Base-by-base conservation (phyloP, 2,888 invertebrate genomes). In the Dasypolia templi region DNA sequence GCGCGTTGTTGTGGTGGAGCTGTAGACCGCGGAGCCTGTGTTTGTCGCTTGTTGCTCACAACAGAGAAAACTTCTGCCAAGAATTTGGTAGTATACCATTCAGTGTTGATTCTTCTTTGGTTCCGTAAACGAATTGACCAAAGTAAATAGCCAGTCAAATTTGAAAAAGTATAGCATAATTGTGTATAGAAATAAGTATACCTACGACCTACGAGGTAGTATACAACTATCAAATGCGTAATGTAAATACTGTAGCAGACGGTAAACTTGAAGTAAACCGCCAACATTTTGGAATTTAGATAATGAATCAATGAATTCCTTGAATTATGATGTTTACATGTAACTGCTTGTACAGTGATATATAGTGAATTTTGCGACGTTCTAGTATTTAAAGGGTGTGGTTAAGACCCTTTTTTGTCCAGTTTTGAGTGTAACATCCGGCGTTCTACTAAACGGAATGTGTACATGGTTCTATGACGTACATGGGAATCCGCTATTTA, bases 291-390 rank as follows among this genome's bases (percentile, higher is more conserved):
- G 79, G 83, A 82, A 78, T 66, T 68, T 29, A 19, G 90, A 90
- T 91, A 90, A 84, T 82, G 75, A 85, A 89, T 88, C 82, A 85
- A 84, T 76, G 79, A 75, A 77, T 76, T 74, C 51, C 61, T 79
- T 85, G 72, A 72, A 83, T 62, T 72, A 63, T 66, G n/a, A 61
- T 80, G 75, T 84, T 88, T 81, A 76, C 71, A 59, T 56, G 35
- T n/a, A 46, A 58, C n/a, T 72, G 77, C 29, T 78, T 79, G 71
- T 39, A 62, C 44, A 79, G 14, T 58, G 59, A 81, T 73, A 66
- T 29, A 55, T 44, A 22, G 22, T 12, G 7, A 42, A 63, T 44
- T 39, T 67, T 74, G 63, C 65, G 39, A 53, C 63, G 9, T 35
- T 44, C 55, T 55, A 71, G 29, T 56, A 14, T 53, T 17, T 29